A percentile compares a stretch with the other conserved stretches of the same genome.
Conservation (phyloP, 2,797 vertebrate species). For the Cossypha heuglini region DNA sequence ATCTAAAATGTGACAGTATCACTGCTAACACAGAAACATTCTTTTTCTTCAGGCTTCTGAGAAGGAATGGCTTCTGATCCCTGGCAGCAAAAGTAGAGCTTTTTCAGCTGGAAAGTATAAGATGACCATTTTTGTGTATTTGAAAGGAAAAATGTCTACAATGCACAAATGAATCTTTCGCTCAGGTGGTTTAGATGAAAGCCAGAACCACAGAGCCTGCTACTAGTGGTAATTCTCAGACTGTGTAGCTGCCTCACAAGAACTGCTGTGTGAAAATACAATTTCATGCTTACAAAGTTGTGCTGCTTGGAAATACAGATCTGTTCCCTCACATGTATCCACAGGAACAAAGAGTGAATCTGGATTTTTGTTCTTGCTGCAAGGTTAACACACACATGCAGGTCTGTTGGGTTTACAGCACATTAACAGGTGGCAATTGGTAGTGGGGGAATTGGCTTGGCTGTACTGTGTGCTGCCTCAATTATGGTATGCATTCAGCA, state of each 20-base stretch:
- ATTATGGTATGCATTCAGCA: neutral
- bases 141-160: neutral
- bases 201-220: neutral
- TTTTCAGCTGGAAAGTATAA: neutral
- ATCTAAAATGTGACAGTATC: neutral
- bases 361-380: neutral
- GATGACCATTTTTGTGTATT: neutral
- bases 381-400: fast-evolving
- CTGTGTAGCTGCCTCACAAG: neutral
- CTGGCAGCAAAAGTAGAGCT: neutral
- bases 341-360: neutral
- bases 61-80: neutral
- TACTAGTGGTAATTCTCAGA: neutral
- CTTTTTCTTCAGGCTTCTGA: neutral
- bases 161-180: neutral
- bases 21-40: neutral
- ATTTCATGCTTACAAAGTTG: neutral
- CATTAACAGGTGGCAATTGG: neutral
- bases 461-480: neutral
- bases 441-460: neutral
- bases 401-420: neutral
- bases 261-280: neutral
- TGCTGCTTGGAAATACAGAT: neutral
- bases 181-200: neutral
- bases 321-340: neutral